Base-by-base conservation (phyloP, 2,888 invertebrate species). In the Mythimna lalbum region DNA sequence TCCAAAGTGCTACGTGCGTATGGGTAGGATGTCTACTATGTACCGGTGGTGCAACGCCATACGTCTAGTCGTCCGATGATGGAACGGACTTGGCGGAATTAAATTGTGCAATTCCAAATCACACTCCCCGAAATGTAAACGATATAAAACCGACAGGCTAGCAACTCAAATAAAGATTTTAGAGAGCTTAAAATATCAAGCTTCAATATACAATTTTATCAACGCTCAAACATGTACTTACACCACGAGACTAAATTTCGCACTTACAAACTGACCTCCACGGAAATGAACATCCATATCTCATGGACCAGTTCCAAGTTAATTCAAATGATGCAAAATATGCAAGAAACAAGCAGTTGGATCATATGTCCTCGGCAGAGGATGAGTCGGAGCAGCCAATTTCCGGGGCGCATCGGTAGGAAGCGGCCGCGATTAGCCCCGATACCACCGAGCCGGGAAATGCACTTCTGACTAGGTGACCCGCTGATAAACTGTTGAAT, bases 381-480 rank as follows among this genome's bases (percentile, higher is more conserved):
- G 90, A 89, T 88, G 84, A 75, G 77, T 85, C 85, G 82, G 88
- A 88, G 75, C 84, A 87, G 88, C 82, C 90, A 92, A 92, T 92
- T 91, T 92, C 92, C 91, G 89, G 87, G 57, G 69, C 70, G 81
- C 80, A 84, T 81, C 86, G 87, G 87, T 78, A 83, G 87, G 89
- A 87, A 89, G 87, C 85, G 84, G 69, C 86, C 85, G 79, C 88
- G 86, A 83, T 80, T 81, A 78, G 80, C 65, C 67, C 76, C 84
- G 84, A 82, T 80, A 78, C 57, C 63, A 50, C 50, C 68, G 47
- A 55, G 47, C 63, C 81, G 79, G 84, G 86, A 84, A 85, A 81
- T 86, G 81, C 83, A 84, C 85, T 78, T 61, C 75, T 73, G 76
- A 60, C 72, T 59, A 6, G 43, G 43, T 6, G 17, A 17, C 21